Conservation (phyloP, 2,888 invertebrate species). For the Cataglyphis rosenhaueri region DNA sequence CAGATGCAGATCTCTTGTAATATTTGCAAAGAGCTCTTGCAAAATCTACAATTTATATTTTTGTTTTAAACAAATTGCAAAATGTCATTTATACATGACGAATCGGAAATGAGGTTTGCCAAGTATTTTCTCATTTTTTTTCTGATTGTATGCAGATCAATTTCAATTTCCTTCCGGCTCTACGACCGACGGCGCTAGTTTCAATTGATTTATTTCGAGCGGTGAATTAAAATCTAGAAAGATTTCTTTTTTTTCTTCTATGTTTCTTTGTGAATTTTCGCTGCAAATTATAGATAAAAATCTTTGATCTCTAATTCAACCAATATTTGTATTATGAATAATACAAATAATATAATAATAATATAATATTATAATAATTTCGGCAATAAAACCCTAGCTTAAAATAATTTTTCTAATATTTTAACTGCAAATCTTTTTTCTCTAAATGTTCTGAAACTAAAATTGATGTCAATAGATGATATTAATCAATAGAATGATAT, state of each 20-base stretch:
- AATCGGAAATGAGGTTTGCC: not conserved
- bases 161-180: conserved; percentile 36
- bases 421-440: not conserved
- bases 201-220: conserved; percentile 2
- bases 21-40: not conserved
- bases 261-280: not conserved
- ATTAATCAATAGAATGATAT: too few relatives aligned
- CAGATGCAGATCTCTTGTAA: not conserved
- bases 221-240: conserved; percentile 2
- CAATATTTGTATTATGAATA: conserved; percentile 10
- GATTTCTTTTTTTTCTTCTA: not conserved
- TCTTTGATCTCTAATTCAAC: not conserved
- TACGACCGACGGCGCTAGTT: conserved; percentile 28
- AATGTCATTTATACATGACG: not conserved
- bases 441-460: not conserved
- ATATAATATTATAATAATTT: not conserved
- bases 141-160: conserved; percentile 20
- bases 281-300: conserved; percentile 14
- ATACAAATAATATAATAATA: too few relatives aligned
- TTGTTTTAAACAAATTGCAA: not conserved
- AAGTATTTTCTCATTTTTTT: conserved; percentile 17
- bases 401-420: not conserved
- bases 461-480: not conserved
- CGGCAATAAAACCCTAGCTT: not conserved
- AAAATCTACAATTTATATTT: conserved; percentile 13